Percentiles rank a stretch among this genome's conserved stretches.
Evolutionary conservation across 2,888 invertebrate species (phyloP).

Genomic region (Exephanes ischioxanthus): DNA sequence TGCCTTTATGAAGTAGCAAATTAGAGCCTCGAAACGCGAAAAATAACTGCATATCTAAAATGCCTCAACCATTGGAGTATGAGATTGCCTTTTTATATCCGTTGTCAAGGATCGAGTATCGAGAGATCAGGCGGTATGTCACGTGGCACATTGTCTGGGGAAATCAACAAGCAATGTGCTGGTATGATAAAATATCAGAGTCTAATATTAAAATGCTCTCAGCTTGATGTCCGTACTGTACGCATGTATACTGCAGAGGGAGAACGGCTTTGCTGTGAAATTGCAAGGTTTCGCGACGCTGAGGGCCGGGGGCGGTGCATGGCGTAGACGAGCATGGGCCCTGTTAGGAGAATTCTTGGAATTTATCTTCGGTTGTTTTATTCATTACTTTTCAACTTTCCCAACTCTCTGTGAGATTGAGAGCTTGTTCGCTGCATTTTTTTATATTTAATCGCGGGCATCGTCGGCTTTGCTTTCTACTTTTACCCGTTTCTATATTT

Average conservation of each 20-base stretch:
- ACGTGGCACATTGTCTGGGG: slow-evolving; percentile 56
- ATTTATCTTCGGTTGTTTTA: slow-evolving; percentile 64
- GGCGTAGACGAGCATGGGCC: slow-evolving; percentile 9
- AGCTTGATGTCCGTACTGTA: slow-evolving; percentile 31
- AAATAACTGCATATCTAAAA: slow-evolving; percentile 10
- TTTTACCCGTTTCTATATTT: slow-evolving; percentile 14
- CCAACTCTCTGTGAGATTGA: slow-evolving; percentile 40
- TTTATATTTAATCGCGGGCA: slow-evolving; percentile 1
- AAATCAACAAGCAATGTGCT: slow-evolving; percentile 56
- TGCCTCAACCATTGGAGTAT: slow-evolving; percentile 15
- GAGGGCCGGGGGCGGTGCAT: slow-evolving; percentile 11
- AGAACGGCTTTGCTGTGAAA: slow-evolving; percentile 1
- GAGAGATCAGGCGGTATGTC: slow-evolving; percentile 16
- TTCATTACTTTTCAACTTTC: slow-evolving; percentile 61
- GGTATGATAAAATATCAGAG: slow-evolving; percentile 52
- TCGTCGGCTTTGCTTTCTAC: not conserved
- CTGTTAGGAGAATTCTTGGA: slow-evolving; percentile 55
- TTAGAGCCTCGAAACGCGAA: not conserved
- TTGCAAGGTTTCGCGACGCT: slow-evolving; percentile 30
- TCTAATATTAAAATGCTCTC: slow-evolving; percentile 64
- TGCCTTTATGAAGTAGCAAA: too few species aligned
- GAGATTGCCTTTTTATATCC: not conserved
- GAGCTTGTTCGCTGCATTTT: not conserved
- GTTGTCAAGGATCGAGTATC: slow-evolving; percentile 7
- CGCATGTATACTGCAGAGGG: slow-evolving; percentile 15